These are phyloP conservation scores for Eptesicus fuscus DNA, from an alignment of 2,113 vertebrate genomes.

Conservation along the genomic window DNA sequence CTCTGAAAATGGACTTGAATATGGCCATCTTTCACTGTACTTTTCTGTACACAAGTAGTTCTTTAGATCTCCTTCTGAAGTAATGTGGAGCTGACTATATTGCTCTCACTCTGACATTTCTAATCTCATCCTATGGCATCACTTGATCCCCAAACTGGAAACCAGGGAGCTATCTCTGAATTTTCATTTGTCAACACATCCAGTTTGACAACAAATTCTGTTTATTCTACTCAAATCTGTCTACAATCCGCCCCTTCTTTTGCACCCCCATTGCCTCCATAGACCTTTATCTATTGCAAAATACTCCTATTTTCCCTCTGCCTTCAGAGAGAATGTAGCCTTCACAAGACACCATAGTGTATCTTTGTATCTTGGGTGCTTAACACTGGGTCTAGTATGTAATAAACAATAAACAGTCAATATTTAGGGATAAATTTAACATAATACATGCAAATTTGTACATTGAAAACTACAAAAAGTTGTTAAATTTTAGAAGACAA, in stretches of 20 bases:
- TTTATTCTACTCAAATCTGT: neutral
- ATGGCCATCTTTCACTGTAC: neutral
- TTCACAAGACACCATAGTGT: neutral
- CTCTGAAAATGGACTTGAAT: neutral
- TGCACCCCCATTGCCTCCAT: neutral
- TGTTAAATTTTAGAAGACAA: neutral
- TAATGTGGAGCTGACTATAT: rapidly evolving
- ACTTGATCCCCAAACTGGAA: neutral
- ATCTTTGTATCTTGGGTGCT: neutral
- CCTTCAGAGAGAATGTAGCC: neutral
- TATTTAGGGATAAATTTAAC: neutral
- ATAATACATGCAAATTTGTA: neutral
- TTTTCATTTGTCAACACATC: neutral
- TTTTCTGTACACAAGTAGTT: neutral
- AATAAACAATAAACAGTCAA: neutral
- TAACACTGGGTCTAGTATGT: neutral
- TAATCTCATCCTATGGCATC: neutral
- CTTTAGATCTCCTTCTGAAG: neutral
- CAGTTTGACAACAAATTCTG: neutral
- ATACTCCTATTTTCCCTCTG: neutral
- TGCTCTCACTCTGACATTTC: neutral
- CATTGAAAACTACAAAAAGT: neutral
- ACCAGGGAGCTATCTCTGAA: neutral
- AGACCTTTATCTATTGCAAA: neutral
- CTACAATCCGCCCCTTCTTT: neutral